phyloP scores from a whole-genome alignment of 2,113 vertebrate species.

The Tragelaphus imberbis region DNA sequence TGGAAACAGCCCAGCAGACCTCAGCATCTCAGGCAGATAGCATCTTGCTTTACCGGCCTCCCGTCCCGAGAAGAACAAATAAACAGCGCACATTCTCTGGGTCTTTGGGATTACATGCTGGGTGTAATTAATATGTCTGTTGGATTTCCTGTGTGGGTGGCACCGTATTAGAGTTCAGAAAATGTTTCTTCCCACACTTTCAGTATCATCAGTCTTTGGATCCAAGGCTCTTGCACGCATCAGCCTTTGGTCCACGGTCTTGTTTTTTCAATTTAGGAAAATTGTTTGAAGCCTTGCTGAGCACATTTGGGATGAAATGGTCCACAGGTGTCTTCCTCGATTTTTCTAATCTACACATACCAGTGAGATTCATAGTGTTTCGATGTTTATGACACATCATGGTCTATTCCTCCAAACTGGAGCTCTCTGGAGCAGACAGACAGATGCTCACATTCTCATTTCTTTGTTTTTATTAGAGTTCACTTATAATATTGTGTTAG shows the following conservation, averaged over 20 bases:
- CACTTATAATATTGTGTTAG: not conserved
- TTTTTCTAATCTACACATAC: not conserved
- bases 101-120: slow-evolving; percentile 24
- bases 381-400: not conserved
- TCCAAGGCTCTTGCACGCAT: not conserved
- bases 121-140: slow-evolving; percentile 62
- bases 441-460: not conserved
- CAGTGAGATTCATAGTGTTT: not conserved
- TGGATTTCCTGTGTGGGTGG: slow-evolving; percentile 64
- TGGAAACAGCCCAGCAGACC: slow-evolving; percentile 47
- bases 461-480: not conserved
- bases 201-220: slow-evolving; percentile 17
- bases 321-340: not conserved
- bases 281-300: not conserved
- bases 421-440: not conserved
- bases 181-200: slow-evolving; percentile 44
- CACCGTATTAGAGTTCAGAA: not conserved
- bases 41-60: slow-evolving; percentile 1
- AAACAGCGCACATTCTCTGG: slow-evolving; percentile 39
- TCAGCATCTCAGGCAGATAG: not conserved
- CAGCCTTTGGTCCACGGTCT: not conserved
- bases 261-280: not conserved
- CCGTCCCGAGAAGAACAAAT: slow-evolving; percentile 16
- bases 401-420: not conserved
- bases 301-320: not conserved